A percentile compares a stretch with the other conserved stretches of the same genome.
phyloP scores from a whole-genome alignment of 2,113 vertebrate species.

The Rhinoderma darwinii region DNA sequence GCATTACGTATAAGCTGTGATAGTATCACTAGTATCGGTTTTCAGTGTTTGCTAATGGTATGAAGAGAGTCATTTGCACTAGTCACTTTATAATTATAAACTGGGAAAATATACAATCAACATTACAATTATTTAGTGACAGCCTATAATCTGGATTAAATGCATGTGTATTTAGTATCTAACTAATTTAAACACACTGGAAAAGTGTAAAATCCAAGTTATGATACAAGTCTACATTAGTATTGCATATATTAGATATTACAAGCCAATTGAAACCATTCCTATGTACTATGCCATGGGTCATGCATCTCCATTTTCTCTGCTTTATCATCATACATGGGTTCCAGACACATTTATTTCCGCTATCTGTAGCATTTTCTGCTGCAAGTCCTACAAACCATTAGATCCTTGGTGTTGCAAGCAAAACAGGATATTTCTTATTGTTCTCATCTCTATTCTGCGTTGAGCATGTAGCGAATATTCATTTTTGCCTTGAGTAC shows the following conservation, averaged over 20 bases:
- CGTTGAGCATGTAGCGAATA: too few relatives aligned
- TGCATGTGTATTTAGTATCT: neutral
- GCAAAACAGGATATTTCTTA: too few relatives aligned
- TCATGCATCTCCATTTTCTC: neutral
- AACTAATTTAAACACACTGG: neutral
- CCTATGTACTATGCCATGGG: neutral
- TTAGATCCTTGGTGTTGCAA: too few relatives aligned
- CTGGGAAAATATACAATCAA: slow-evolving; percentile 2
- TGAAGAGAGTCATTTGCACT: neutral
- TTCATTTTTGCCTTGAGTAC: too few relatives aligned
- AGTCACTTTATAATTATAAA: neutral
- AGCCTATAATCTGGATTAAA: neutral
- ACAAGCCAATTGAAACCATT: neutral
- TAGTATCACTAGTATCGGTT: neutral
- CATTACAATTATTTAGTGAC: neutral
- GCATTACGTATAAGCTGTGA: neutral
- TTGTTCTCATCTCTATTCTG: too few relatives aligned
- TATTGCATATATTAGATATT: neutral
- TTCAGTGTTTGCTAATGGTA: neutral
- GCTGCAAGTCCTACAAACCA: too few relatives aligned
- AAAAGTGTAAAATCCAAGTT: neutral
- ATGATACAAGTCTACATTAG: neutral
- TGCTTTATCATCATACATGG: too few relatives aligned
- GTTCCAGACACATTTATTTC: too few relatives aligned
- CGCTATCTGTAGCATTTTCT: too few relatives aligned